Percentiles rank a stretch among this genome's conserved stretches.
Conservation (phyloP, 2,888 invertebrate genomes). For the Taphrorychus bicolor region DNA sequence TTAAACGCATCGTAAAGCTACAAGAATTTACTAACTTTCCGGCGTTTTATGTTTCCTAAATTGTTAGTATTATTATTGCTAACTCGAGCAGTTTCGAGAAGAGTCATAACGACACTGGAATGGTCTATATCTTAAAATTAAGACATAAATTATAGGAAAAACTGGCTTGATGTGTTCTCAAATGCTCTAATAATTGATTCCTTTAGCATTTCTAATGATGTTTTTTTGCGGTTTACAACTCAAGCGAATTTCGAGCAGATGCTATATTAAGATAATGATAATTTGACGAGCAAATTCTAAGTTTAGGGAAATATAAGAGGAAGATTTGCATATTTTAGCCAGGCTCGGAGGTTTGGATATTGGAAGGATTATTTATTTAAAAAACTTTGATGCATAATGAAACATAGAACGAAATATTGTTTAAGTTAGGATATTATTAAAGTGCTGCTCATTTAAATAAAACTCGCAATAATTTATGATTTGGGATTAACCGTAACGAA, state of each 20-base stretch:
- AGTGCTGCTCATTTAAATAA: too few relatives aligned
- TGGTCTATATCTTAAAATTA: not conserved
- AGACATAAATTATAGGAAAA: not conserved
- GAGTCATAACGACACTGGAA: too few relatives aligned
- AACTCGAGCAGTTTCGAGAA: too few relatives aligned
- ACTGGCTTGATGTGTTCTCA: not conserved
- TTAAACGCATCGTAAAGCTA: not conserved
- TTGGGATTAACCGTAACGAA: conserved; percentile 20
- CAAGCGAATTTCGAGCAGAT: not conserved
- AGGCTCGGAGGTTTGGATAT: too few relatives aligned
- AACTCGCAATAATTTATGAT: conserved; percentile 22
- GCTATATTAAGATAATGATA: not conserved
- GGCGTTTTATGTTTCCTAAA: not conserved
- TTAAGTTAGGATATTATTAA: too few relatives aligned
- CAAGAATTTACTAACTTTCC: not conserved
- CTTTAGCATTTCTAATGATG: not conserved
- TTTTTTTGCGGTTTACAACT: not conserved
- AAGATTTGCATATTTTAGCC: not conserved
- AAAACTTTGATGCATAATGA: too few relatives aligned
- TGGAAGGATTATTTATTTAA: too few relatives aligned
- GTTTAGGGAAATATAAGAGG: too few relatives aligned
- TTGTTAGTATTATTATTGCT: not conserved
- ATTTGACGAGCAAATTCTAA: too few relatives aligned
- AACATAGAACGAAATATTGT: too few relatives aligned
- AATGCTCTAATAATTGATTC: not conserved